Base-by-base conservation (phyloP, 2,113 vertebrate species). In the Ictalurus furcatus region DNA sequence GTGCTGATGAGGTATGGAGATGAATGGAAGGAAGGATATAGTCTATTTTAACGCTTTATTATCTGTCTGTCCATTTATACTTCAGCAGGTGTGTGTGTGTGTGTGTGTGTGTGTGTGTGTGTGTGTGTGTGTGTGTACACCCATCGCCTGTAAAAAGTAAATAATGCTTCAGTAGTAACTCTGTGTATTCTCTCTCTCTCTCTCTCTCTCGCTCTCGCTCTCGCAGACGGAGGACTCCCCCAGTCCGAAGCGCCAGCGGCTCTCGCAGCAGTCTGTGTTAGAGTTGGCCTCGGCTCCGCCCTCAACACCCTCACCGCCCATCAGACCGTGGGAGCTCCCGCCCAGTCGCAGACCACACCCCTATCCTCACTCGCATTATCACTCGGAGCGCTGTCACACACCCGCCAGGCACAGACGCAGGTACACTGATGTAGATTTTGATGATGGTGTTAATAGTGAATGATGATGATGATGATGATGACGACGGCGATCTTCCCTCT, bases 241-340 rank as follows among this genome's bases (percentile, higher is more conserved):
- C 84, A 99, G 97, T 94, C 97, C 98, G 78, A 99, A 99, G 96
- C 96, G 98, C 92, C 98, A 98, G 65, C 96, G 98, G 89, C 97
- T 99, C 93, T 98, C 98, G 83, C 94, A 95, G 93, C 97, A 97
- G 94, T 97, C 98, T 6, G 97, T 98, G 81, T 96, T 99, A 92
- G 98, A 99, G 92, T 96, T 97, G 88, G 94, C 98, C 84, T 94
- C 96, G 28, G 95, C 96, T 79, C 97, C 97, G 85, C 97, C 97
- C 90, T 97, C 97, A 91, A 96, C 97, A 65, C 96, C 98, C 3
- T 99, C 98, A 79, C 97, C 98, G 65, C 98, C 98, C 94, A 99
- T 99, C 95, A 96, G 97, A 94, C 98, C 98, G 93, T 99, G 98
- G 98, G 98, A 99, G 96, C 97, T 98, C 94, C 97, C 97, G 90